Conservation (phyloP, 2,113 vertebrate genomes). For the Chamaetylas fuelleborni region DNA sequence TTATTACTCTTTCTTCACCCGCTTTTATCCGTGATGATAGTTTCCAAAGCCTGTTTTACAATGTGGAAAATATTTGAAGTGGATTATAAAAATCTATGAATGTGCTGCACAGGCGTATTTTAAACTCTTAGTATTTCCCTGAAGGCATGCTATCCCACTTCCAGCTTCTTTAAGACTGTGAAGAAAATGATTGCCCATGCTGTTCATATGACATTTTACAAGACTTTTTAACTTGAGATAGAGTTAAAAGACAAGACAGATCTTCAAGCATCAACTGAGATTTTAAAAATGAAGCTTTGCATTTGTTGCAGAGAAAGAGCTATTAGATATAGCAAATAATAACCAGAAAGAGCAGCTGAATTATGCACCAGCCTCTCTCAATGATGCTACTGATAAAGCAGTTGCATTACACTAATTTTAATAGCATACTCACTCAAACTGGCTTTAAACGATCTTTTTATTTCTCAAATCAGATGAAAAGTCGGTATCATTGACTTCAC, state of each 20-base stretch:
- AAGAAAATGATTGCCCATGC: background rate
- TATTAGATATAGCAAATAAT: background rate
- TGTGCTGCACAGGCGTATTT: conserved; percentile 39
- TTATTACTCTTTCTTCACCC: conserved; percentile 55
- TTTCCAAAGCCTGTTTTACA: conserved; percentile 50
- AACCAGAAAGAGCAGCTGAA: conserved; percentile 1
- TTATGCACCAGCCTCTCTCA: background rate
- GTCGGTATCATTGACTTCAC: background rate
- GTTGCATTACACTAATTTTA: conserved; percentile 6
- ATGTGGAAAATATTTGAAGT: conserved; percentile 57
- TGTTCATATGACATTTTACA: background rate
- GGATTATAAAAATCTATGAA: conserved; percentile 50
- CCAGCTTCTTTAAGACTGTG: background rate
- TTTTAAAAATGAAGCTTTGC: background rate
- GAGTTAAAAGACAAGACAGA: background rate
- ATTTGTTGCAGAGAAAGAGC: background rate
- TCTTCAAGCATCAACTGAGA: background rate
- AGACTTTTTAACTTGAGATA: background rate
- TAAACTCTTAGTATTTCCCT: conserved; percentile 40
- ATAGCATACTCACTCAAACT: background rate
- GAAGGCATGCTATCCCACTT: background rate
- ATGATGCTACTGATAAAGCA: conserved; percentile 15
- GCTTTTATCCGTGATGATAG: conserved; percentile 44
- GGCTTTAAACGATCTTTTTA: background rate
- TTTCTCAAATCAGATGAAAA: background rate